Percentiles rank a stretch among this genome's conserved stretches.
These are phyloP conservation scores for Meda fulgida DNA, from an alignment of 2,797 vertebrate species.

Conservation along the genomic window DNA sequence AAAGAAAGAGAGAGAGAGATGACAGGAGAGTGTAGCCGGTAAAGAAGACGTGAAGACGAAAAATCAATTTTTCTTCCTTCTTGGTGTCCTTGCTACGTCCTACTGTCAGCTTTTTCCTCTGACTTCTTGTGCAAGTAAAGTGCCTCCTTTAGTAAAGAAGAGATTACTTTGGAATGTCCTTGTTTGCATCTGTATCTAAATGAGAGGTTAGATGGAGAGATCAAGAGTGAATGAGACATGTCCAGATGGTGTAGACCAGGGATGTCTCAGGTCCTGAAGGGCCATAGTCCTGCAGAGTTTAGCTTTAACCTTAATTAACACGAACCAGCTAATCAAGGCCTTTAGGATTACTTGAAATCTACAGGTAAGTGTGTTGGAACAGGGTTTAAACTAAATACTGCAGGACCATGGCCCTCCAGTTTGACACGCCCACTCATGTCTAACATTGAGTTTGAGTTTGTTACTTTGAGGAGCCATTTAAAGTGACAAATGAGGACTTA, in stretches of 20 bases:
- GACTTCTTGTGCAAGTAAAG: background rate
- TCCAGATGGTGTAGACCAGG: background rate
- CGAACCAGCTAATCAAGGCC: background rate
- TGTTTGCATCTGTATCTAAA: background rate
- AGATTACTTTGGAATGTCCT: background rate
- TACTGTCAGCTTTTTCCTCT: background rate
- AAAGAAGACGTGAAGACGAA: background rate
- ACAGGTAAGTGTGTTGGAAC: background rate
- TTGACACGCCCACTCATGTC: background rate
- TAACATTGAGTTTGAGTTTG: background rate
- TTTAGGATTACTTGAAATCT: background rate
- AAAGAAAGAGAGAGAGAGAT: slow-evolving; percentile 6
- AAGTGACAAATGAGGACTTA: background rate
- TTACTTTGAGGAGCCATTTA: background rate
- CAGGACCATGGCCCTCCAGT: background rate
- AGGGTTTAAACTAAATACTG: background rate
- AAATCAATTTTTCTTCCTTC: slow-evolving; percentile 10
- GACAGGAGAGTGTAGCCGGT: background rate
- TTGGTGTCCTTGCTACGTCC: slow-evolving; percentile 19
- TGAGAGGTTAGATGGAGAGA: background rate
- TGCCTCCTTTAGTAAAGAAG: background rate
- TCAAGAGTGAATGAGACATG: background rate
- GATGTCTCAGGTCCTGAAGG: background rate
- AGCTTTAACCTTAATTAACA: background rate
- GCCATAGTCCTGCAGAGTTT: background rate